Conservation (phyloP, 1,140 invertebrate genomes). For the Meteorus sp. region DNA sequence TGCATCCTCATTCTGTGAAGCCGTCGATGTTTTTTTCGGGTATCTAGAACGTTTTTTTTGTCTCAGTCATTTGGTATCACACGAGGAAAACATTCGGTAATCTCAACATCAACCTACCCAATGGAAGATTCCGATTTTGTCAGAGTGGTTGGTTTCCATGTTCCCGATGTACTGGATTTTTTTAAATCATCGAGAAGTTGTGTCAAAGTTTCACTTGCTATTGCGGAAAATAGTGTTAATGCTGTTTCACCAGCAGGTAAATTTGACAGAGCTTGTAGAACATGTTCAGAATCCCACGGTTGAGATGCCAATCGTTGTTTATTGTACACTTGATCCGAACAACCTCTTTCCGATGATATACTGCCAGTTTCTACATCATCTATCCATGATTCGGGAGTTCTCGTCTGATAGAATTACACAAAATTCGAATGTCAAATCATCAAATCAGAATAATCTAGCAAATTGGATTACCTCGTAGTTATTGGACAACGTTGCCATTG, state of each 20-base stretch:
- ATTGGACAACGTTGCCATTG: constrained; percentile 26
- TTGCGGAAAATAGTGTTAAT: constrained; percentile 38
- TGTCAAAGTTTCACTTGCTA: constrained; percentile 37
- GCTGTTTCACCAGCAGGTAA: constrained; percentile 48
- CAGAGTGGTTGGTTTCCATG: constrained; percentile 21
- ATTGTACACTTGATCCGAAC: constrained; percentile 33
- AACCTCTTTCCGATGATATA: constrained; percentile 47
- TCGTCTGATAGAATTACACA: constrained; percentile 27
- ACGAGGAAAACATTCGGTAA: too few relatives aligned
- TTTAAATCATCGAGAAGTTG: constrained; percentile 38
- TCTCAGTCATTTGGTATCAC: too few relatives aligned
- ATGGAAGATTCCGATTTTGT: constrained; percentile 35
- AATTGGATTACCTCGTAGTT: constrained; percentile 29
- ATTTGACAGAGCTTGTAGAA: constrained; percentile 41
- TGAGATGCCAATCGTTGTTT: constrained; percentile 37
- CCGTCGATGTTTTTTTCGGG: constrained; percentile 36
- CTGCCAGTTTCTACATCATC: constrained; percentile 37
- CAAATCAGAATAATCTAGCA: not conserved
- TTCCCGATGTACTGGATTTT: constrained; percentile 25
- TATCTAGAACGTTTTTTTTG: constrained; percentile 27
- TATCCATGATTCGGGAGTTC: constrained; percentile 43
- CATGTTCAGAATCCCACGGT: constrained; percentile 46
- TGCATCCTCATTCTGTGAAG: constrained; percentile 38
- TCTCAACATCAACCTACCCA: constrained; percentile 44
- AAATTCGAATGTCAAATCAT: not conserved